Conservation (phyloP, 2,113 vertebrate species). For the Ciconia maguari region DNA sequence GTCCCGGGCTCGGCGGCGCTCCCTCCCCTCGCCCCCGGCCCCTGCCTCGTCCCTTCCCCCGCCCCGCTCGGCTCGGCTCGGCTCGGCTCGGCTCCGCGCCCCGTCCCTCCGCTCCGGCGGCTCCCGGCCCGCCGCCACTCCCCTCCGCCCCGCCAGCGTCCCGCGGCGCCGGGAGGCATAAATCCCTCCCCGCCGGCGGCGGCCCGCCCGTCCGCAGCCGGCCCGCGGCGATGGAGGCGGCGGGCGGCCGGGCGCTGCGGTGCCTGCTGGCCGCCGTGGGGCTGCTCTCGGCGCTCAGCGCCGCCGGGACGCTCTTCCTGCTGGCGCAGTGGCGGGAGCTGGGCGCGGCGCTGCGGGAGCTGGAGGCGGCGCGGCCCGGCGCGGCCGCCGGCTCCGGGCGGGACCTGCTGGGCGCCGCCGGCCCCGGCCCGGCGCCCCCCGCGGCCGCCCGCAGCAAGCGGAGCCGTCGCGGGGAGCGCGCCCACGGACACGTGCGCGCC, state of each 20-base stretch:
- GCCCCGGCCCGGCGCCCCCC: not conserved
- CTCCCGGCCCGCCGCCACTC: not conserved
- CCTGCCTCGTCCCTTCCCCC: not conserved
- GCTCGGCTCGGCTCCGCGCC: not conserved
- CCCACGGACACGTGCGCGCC: constrained; percentile 64
- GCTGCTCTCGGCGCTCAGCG: constrained; percentile 79
- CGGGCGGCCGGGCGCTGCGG: constrained; percentile 69
- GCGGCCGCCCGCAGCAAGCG: constrained; percentile 79
- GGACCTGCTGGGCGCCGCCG: not conserved
- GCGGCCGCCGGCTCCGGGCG: not conserved
- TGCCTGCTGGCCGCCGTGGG: constrained; percentile 75
- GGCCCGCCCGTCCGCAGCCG: not conserved
- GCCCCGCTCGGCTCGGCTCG: not conserved
- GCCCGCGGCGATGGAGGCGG: not conserved
- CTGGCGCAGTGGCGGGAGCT: constrained; percentile 83
- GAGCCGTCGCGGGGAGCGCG: constrained; percentile 73
- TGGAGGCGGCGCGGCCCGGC: constrained; percentile 41
- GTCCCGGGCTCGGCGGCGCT: not conserved
- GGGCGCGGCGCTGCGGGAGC: constrained; percentile 65
- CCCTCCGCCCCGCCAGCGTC: not conserved
- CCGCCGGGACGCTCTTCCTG: constrained; percentile 81
- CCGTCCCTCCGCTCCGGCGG: not conserved
- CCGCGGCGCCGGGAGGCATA: not conserved
- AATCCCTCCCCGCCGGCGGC: not conserved
- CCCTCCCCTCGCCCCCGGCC: not conserved